Evolutionary conservation across 2,113 vertebrate genomes (phyloP).

Genomic region (Colistium nudipinnis): DNA sequence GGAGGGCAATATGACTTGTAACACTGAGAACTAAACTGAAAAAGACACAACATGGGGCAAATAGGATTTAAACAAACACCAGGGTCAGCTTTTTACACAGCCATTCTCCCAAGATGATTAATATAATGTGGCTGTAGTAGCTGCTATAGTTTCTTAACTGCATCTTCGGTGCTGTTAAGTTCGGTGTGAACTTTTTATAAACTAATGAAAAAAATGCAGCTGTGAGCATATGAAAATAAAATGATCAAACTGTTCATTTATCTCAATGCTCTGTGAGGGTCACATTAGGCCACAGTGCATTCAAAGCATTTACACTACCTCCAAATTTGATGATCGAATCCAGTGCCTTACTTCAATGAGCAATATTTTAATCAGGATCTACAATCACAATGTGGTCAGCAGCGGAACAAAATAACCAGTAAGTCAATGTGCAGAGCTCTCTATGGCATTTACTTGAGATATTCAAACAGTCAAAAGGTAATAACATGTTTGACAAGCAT

Average conservation of each 20-base stretch:
- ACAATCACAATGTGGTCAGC: conserved; percentile 10
- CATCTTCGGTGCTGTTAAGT: background rate
- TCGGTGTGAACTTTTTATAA: background rate
- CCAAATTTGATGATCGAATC: background rate
- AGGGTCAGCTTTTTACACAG: background rate
- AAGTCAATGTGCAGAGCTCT: conserved; percentile 35
- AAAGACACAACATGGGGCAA: conserved; percentile 14
- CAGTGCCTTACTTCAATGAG: conserved; percentile 2
- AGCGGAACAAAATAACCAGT: conserved; percentile 1
- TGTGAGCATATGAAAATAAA: conserved; percentile 8
- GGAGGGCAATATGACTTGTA: conserved; percentile 24
- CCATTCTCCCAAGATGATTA: background rate
- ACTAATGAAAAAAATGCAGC: conserved; percentile 1
- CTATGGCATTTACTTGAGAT: conserved; percentile 32
- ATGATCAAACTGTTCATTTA: background rate
- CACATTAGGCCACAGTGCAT: background rate
- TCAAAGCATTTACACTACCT: conserved; percentile 15
- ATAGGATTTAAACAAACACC: conserved; percentile 8
- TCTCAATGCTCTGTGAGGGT: background rate
- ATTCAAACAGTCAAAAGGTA: conserved; percentile 48
- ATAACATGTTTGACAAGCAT: conserved; percentile 64
- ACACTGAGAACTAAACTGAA: conserved; percentile 2
- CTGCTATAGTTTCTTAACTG: background rate
- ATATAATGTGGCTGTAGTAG: background rate
- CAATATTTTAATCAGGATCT: conserved; percentile 3